phyloP scores from a whole-genome alignment of 2,888 invertebrate genomes.

The Sisyra nigra region DNA sequence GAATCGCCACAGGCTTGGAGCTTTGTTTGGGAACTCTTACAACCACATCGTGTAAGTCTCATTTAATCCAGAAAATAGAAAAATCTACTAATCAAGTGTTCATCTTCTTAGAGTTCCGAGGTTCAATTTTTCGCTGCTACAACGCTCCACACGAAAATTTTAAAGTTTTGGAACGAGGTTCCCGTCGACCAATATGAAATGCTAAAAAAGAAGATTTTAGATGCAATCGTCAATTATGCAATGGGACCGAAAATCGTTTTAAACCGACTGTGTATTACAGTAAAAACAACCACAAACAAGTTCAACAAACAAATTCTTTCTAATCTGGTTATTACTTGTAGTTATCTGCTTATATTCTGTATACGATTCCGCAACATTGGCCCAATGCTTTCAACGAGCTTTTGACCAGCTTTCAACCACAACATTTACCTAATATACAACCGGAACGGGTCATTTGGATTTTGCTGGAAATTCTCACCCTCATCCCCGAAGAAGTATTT shows the following conservation, averaged over 20 bases:
- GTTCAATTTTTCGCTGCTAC: conserved; percentile 90
- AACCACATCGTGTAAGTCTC: conserved; percentile 57
- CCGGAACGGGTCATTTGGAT: conserved; percentile 44
- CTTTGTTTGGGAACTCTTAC: conserved; percentile 79
- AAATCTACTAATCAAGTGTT: neutral
- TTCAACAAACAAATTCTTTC: too few relatives aligned
- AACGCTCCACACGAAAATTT: conserved; percentile 74
- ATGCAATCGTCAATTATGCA: conserved; percentile 58
- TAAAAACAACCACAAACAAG: too few relatives aligned
- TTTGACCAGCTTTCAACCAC: conserved; percentile 33
- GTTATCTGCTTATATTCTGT: conserved; percentile 73
- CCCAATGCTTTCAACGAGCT: conserved; percentile 59
- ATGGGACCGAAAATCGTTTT: conserved; percentile 73
- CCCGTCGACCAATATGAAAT: conserved; percentile 63
- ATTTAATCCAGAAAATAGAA: too few relatives aligned
- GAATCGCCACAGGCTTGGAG: conserved; percentile 80
- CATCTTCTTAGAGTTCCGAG: conserved; percentile 64
- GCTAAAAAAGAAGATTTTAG: conserved; percentile 60
- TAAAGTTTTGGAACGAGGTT: conserved; percentile 76
- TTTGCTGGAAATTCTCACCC: conserved; percentile 68
- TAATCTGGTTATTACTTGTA: conserved; percentile 25
- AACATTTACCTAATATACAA: conserved; percentile 38
- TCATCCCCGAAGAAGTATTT: conserved; percentile 75
- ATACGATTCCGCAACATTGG: conserved; percentile 38
- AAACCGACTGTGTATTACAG: conserved; percentile 75